These are phyloP conservation scores for Microcebus griseorufus DNA, from an alignment of 2,113 vertebrate genomes.

Conservation along the genomic window DNA sequence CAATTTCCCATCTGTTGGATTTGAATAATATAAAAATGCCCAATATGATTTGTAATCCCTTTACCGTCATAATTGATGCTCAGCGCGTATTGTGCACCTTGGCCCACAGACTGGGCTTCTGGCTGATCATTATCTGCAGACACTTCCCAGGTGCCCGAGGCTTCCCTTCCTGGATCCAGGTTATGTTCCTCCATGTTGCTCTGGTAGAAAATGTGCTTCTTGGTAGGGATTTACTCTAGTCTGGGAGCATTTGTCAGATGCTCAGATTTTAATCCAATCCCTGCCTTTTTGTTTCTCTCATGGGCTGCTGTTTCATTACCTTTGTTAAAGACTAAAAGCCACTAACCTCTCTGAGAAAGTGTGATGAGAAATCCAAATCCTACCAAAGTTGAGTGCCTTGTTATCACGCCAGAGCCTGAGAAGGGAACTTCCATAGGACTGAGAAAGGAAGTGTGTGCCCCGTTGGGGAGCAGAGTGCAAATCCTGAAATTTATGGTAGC, in stretches of 20 bases:
- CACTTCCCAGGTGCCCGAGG: constrained; percentile 63
- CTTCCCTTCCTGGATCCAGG: constrained; percentile 38
- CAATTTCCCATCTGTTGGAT: constrained; percentile 86
- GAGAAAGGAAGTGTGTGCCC: neutral
- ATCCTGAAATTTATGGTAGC: neutral
- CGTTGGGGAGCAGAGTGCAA: neutral
- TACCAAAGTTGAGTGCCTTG: neutral
- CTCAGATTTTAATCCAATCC: neutral
- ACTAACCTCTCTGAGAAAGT: constrained; percentile 38
- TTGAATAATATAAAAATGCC: constrained; percentile 83
- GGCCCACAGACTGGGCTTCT: constrained; percentile 74
- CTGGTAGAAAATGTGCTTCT: neutral
- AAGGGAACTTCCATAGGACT: neutral
- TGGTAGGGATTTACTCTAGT: constrained; percentile 42
- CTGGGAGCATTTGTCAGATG: neutral
- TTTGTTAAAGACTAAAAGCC: neutral
- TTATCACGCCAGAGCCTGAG: neutral
- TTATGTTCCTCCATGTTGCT: constrained; percentile 23
- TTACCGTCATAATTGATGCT: constrained; percentile 81
- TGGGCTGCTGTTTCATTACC: neutral
- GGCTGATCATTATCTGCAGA: constrained; percentile 76
- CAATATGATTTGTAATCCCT: constrained; percentile 78
- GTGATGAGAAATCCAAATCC: neutral
- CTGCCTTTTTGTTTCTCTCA: neutral
- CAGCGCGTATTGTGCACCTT: constrained; percentile 75